Evolutionary conservation across 2,113 vertebrate species (phyloP).

Genomic region (Python bivittatus): DNA sequence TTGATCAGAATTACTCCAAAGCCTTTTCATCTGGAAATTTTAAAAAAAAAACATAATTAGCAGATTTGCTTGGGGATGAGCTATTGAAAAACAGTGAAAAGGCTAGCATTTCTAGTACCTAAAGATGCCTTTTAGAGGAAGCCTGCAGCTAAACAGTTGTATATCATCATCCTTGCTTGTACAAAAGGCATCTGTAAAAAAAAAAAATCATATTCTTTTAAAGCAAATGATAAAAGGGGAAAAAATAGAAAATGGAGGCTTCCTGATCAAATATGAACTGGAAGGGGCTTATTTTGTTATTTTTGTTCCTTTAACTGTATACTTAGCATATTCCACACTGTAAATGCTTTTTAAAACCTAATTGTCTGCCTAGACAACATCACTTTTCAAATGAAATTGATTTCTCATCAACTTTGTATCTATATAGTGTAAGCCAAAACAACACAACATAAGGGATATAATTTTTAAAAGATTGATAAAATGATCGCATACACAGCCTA

Average conservation of each 20-base stretch:
- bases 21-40: not conserved
- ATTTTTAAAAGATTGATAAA: not conserved
- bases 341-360: not conserved
- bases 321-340: not conserved
- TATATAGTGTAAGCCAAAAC: fast-evolving
- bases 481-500: fast-evolving
- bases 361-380: slow-evolving; percentile 1
- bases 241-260: slow-evolving; percentile 29
- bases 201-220: slow-evolving; percentile 61
- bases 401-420: not conserved
- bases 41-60: slow-evolving; percentile 35
- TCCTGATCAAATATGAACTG: not conserved
- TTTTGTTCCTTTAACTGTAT: slow-evolving; percentile 22
- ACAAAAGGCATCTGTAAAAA: slow-evolving; percentile 56
- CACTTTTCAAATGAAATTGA: not conserved
- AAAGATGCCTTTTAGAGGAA: slow-evolving; percentile 34
- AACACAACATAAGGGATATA: not conserved
- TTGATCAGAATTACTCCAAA: slow-evolving; percentile 35
- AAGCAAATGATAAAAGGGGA: slow-evolving; percentile 37
- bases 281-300: slow-evolving; percentile 16
- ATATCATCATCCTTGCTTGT: not conserved
- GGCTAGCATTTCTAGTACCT: slow-evolving; percentile 9
- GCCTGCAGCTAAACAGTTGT: slow-evolving; percentile 39
- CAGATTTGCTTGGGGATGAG: slow-evolving; percentile 24
- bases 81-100: slow-evolving; percentile 7